Conservation (phyloP, 1,140 invertebrate genomes). For the Philotrypesis tridentata region DNA sequence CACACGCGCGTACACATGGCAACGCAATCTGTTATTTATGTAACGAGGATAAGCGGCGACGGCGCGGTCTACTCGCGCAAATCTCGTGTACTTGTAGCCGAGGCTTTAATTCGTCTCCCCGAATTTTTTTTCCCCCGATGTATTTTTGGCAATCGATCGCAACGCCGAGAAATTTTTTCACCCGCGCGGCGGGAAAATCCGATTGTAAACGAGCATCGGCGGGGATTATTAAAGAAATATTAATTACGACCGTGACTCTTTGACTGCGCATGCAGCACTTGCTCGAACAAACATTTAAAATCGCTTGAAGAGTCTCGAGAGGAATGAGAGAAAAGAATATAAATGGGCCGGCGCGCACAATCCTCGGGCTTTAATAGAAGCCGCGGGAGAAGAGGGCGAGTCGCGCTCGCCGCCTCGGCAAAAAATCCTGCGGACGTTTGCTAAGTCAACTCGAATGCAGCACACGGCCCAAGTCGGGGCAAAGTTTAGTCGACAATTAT, state of each 20-base stretch:
- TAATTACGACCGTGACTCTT: no score
- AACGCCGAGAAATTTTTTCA: neutral
- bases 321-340: neutral
- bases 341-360: neutral
- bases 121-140: no score
- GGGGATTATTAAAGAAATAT: neutral
- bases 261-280: neutral
- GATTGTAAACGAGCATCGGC: neutral
- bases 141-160: neutral
- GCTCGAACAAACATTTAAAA: neutral
- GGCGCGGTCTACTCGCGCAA: no score
- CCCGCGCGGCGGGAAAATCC: no score
- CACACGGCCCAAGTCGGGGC: neutral
- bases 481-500: slow-evolving; percentile 40
- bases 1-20: no score
- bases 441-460: slow-evolving; percentile 23
- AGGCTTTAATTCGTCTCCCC: no score
- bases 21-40: slow-evolving; percentile 2
- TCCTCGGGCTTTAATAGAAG: neutral
- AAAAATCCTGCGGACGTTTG: slow-evolving; percentile 10
- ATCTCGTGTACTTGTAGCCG: no score
- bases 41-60: slow-evolving; percentile 7
- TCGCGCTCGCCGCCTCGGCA: neutral
- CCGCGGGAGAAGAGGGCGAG: neutral
- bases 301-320: neutral